Conservation (phyloP, 2,797 vertebrate species). For the Carduelis carduelis region DNA sequence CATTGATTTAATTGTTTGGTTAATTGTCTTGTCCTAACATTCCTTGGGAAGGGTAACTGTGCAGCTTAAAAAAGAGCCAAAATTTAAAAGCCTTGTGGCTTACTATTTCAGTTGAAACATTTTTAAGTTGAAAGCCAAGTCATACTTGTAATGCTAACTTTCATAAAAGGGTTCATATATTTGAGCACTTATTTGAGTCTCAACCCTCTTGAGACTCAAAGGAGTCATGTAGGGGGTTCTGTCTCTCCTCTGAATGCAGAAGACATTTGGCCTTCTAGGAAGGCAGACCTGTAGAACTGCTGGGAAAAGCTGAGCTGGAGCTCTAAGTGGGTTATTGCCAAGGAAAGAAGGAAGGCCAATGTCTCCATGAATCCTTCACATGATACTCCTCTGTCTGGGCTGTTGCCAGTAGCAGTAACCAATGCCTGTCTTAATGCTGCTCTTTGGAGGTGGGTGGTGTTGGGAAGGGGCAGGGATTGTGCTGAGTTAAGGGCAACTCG, state of each 20-base stretch:
- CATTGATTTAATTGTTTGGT: not conserved
- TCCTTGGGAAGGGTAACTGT: constrained; percentile 41
- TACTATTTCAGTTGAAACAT: not conserved
- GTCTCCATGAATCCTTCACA: not conserved
- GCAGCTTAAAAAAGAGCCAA: constrained; percentile 38
- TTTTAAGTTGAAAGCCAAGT: not conserved
- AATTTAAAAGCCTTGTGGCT: constrained; percentile 43
- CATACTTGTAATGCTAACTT: not conserved
- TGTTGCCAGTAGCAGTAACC: not conserved
- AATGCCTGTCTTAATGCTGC: not conserved
- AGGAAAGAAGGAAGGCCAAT: not conserved
- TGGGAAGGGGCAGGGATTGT: not conserved
- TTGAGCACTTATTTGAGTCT: not conserved
- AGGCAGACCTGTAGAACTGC: not conserved
- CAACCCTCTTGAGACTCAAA: not conserved
- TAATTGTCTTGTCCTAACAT: constrained; percentile 49
- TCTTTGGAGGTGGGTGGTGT: not conserved
- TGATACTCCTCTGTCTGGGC: not conserved
- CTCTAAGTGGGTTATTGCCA: not conserved
- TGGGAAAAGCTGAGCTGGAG: not conserved
- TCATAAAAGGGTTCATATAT: not conserved
- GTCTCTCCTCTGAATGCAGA: not conserved
- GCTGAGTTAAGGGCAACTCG: not conserved
- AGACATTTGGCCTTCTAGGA: not conserved
- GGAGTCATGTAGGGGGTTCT: rapidly evolving